These are phyloP conservation scores for Idaea biselata DNA, from an alignment of 2,888 invertebrate genomes.

Conservation along the genomic window DNA sequence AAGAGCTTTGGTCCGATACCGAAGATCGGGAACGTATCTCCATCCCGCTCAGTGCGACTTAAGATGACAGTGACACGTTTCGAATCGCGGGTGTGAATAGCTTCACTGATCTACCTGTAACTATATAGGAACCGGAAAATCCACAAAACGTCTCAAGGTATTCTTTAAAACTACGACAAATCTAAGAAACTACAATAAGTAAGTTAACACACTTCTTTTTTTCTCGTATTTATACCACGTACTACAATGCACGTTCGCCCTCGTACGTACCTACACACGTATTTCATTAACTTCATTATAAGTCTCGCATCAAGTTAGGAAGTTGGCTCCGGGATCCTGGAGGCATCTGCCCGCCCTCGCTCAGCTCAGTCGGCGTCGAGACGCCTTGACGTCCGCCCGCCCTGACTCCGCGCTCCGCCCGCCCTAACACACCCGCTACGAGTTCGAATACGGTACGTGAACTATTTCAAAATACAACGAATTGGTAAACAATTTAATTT, in stretches of 20 bases:
- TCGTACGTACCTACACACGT: background rate
- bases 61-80: too few species aligned
- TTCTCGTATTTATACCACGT: background rate
- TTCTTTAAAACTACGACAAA: too few species aligned
- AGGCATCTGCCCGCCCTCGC: constrained; percentile 22
- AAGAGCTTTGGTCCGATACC: too few species aligned
- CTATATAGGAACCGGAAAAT: too few species aligned
- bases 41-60: too few species aligned
- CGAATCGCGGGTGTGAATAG: too few species aligned
- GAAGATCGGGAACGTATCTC: too few species aligned
- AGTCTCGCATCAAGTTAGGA: background rate
- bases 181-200: too few species aligned
- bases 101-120: too few species aligned
- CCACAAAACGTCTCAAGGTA: too few species aligned
- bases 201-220: background rate
- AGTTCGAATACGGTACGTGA: constrained; percentile 12
- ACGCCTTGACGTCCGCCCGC: constrained; percentile 36
- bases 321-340: background rate
- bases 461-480: constrained; percentile 1
- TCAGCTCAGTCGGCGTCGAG: constrained; percentile 36
- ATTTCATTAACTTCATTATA: background rate
- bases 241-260: background rate
- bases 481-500: too few species aligned
- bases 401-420: constrained; percentile 25
- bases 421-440: constrained; percentile 9